Base-by-base conservation (phyloP, 23 tunicate genomes). In the Styela plicata region DNA sequence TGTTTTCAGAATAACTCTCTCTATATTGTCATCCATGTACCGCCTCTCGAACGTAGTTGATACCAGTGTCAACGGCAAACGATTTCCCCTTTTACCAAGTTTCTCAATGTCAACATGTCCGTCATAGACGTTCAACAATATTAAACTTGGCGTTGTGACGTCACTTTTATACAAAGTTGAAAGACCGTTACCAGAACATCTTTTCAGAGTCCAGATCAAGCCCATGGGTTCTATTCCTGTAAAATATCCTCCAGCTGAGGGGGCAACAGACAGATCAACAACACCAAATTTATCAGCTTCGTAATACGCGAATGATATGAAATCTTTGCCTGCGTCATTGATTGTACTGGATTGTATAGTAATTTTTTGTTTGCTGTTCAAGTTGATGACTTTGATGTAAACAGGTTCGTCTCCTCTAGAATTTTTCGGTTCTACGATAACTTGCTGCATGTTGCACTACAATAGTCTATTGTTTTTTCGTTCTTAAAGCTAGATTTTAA, bases 151-250 rank as follows among this genome's bases (percentile, higher is more conserved):
- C 23, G 69, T 76, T 0, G 16, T 16, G 0, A 76, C 81, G 31
- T 76, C 65, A 25, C 22, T 52, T 1, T 33, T 76, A 76, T 22
- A 7, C 29, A 76, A 0, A 7, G 27, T 0, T 7, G 28, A 26
- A 28, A 10, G 29, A 37, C 31, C 0, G 13, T 20, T 36, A 20
- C 36, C 22, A 20, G 35, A 32, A 24, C 21, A 10, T 52, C 0
- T 57, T 76, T 76, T 52, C 36, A 76, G n/a, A 37, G 63, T 22
- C 81, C 81, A 76, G 29, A 76, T 35, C 64, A 76, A 52, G 36
- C 81, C 81, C 68, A 76, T 76, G 1, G 81, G 68, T 20, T 76
- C 81, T 37, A 76, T 29, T 25, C 81, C 81, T 35, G 69, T 36
- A 37, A 23, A 76, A 52, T 53, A 76, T 16, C 81, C 81, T 23